phyloP scores from a whole-genome alignment of 2,113 vertebrate genomes.

The Peromyscus leucopus region DNA sequence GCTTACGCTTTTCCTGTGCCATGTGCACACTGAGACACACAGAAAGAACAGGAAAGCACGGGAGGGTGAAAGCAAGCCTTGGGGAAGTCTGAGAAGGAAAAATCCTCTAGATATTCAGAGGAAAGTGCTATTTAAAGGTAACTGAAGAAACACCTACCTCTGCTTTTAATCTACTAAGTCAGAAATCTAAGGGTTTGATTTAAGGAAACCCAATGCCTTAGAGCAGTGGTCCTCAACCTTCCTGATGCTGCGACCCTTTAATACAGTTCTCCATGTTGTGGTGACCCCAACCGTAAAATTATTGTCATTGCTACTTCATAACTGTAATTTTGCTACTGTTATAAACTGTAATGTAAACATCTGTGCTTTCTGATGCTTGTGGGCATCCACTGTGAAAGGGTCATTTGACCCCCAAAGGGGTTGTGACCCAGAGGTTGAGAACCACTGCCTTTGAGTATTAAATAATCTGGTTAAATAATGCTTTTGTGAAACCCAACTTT shows the following conservation, averaged over 20 bases:
- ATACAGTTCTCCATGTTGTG: neutral
- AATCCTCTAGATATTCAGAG: neutral
- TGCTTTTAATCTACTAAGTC: neutral
- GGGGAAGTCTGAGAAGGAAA: neutral
- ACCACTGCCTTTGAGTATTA: neutral
- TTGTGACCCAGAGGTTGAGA: neutral
- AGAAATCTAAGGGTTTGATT: conserved; percentile 36
- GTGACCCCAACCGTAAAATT: neutral
- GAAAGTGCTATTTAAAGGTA: conserved; percentile 35
- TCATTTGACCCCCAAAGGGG: neutral
- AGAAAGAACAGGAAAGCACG: neutral
- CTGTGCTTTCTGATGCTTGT: neutral
- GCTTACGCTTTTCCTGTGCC: neutral
- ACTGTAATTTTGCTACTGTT: neutral
- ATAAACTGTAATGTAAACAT: too few species aligned
- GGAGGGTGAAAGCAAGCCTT: neutral
- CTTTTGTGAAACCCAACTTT: conserved; percentile 6
- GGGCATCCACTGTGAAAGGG: neutral
- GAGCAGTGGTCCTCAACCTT: neutral
- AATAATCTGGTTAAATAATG: neutral
- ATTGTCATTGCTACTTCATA: neutral
- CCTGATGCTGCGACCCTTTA: neutral
- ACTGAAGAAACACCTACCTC: neutral
- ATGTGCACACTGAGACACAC: neutral
- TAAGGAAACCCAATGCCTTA: neutral